Evolutionary conservation across 35 echinoderm and acorn worm genomes (phyloP), one percentile per base, ranked within the genome.

Genomic region (Diadema setosum): DNA sequence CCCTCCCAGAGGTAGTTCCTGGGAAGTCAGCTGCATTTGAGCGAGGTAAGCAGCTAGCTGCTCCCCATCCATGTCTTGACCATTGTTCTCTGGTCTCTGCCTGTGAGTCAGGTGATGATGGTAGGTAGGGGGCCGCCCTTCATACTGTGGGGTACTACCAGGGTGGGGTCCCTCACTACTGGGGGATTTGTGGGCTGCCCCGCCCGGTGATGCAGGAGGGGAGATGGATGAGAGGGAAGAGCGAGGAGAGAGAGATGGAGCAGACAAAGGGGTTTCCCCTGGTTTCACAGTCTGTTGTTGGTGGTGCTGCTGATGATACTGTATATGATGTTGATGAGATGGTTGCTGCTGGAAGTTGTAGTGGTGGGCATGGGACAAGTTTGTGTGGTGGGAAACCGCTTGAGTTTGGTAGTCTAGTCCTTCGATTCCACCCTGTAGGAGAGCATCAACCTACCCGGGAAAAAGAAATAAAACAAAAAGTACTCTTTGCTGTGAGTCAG

Each of bases 361-460:
- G 24, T 67, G 58, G 18, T 73, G 35, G 83, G 76, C 27, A 27
- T 16, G 63, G n/a, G 4, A 34, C 37, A 34, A 29, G 17, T 26
- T 29, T 12, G 37, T 15, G 75, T 89, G 75, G 34, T 82, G 87
- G 52, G 33, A 33, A 45, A 37, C 30, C 17, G 49, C 35, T n/a
- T 29, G 35, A 31, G 4, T 73, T 64, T 39, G 81, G 69, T 75
- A 78, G 25, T 80, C 61, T 26, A 87, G 33, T 7, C 94, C 85
- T 35, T 82, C 84, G 42, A 96, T 96, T 21, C 95, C 87, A 39
- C 89, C 96, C 64, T 91, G 89, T 36, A 99, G 86, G 37, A 99
- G 70, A 7, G 96, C 93, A 89, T 99, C 96, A 9, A 99, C 93
- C 96, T 99, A n/a, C n/a, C n/a, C n/a, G n/a, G n/a, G n/a, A n/a